Evolutionary conservation across 1,140 invertebrate species (phyloP), one percentile per base, ranked within the genome.

Genomic region (Bombus difficillimus): DNA sequence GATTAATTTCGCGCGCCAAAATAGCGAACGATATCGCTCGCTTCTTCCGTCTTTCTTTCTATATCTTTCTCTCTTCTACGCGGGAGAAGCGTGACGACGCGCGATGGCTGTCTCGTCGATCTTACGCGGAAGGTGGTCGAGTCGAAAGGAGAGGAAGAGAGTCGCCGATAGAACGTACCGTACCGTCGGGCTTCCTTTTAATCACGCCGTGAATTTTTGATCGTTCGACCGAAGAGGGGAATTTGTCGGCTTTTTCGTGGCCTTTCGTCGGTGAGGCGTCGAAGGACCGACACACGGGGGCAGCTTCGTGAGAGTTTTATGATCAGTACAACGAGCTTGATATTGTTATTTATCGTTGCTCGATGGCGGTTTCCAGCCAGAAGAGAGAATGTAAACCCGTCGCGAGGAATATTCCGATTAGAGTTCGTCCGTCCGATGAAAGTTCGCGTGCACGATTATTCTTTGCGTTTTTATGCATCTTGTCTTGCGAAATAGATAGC

Each of bases 1-100:
- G 85, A 89, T 90, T 90, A 89, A 90, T 90, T 77, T 64, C 57
- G 39, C 73, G 62, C 32, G 77, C 81, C 76, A 18, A 83, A 81
- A 89, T 83, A 53, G 53, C 53, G 13, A 39, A 39, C n/a, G 13
- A 53, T 37, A 25, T 32, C 28, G 3, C 22, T 12, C 72, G 39
- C 4, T 32, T 9, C 43, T n/a, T 15, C 18, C 25, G 10, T 15
- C 32, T 41, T 28, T 25, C 34, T 34, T 34, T 34, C 0, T 5
- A 37, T 39, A 8, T 39, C 18, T 8, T 28, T n/a, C 9, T 41
- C n/a, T 43, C 1, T 32, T 18, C 4, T 1, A 12, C 13, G 39
- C 3, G 1, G 6, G 2, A 8, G 6, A 3, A n/a, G 0, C 13
- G 2, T 28, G 8, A 1, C 76, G n/a, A n/a, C n/a, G n/a, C 3